Evolutionary conservation across 2,888 invertebrate genomes (phyloP), one percentile per base, ranked within the genome.

Genomic region (Tipula vernalis): DNA sequence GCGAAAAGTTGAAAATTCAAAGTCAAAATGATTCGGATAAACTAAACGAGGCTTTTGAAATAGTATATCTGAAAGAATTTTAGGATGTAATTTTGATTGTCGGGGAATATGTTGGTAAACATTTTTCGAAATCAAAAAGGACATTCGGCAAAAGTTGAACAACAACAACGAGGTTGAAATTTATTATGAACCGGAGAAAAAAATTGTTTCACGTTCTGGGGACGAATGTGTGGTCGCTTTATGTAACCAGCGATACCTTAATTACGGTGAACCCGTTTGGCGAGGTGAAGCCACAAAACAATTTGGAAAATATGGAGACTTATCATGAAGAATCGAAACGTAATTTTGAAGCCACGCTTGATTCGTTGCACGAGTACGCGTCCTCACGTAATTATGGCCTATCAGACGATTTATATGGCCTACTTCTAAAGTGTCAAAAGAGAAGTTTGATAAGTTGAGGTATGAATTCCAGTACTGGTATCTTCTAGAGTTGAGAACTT

Each of bases 151-250:
- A 83, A 92, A 94, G 85, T 90, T 99, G 88, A 90, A 97, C 0
- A 94, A 95, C 83, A 93, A 93, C 86, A 94, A 94, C 6, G 93
- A 94, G 88, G 98, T 96, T 0, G 93, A 95, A 3, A 91, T 96
- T 88, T 99, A 98, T 91, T 97, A 97, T 90, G 98, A 99, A 90
- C 98, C 99, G 0, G 98, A 99, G 90, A 98, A 98, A 91, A 94
- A 94, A 2, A 95, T 99, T 84, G 95, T 99, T 0, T 99, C 99
- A 0, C 93, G 98, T 87, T 99, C 99, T 0, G 98, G 96, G 0
- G 99, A 99, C 91, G 98, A 98, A 90, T 99, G 99, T 92, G 99
- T 99, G 0, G 99, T 99, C 0, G 99, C 99, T 0, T 94, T 99
- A 0, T 99, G 99, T 90, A 97, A 99, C 92, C 99, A 99, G 91